phyloP scores from a whole-genome alignment of 2,797 vertebrate species.

The Manis pentadactyla region DNA sequence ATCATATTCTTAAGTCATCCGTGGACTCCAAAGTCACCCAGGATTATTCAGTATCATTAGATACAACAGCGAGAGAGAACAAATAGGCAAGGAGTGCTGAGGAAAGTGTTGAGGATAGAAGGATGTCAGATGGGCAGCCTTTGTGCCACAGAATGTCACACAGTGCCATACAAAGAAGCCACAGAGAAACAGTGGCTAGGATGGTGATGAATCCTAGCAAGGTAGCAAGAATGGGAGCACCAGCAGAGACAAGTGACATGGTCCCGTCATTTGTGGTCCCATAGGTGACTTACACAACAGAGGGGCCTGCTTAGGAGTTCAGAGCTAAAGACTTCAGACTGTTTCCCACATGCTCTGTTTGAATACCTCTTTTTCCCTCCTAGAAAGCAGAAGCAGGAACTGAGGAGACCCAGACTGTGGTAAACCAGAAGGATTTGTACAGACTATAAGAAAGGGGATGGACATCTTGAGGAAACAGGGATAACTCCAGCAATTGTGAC shows the following conservation, averaged over 20 bases:
- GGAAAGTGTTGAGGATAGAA: neutral
- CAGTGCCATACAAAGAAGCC: too few relatives aligned
- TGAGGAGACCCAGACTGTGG: neutral
- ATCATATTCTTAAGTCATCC: neutral
- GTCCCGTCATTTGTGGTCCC: too few relatives aligned
- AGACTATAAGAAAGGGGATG: neutral
- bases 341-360: neutral
- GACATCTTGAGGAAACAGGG: neutral
- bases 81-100: neutral
- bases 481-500: neutral
- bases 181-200: fast-evolving
- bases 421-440: neutral
- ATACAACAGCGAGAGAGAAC: neutral
- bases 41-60: neutral
- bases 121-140: neutral
- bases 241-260: too few relatives aligned
- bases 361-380: neutral
- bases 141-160: neutral
- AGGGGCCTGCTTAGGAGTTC: neutral
- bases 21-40: neutral
- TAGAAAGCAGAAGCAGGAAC: neutral
- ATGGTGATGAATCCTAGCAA: fast-evolving
- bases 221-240: neutral
- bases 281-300: neutral
- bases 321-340: neutral